phyloP scores from a whole-genome alignment of 2,113 vertebrate genomes.

The Noturus placidus region DNA sequence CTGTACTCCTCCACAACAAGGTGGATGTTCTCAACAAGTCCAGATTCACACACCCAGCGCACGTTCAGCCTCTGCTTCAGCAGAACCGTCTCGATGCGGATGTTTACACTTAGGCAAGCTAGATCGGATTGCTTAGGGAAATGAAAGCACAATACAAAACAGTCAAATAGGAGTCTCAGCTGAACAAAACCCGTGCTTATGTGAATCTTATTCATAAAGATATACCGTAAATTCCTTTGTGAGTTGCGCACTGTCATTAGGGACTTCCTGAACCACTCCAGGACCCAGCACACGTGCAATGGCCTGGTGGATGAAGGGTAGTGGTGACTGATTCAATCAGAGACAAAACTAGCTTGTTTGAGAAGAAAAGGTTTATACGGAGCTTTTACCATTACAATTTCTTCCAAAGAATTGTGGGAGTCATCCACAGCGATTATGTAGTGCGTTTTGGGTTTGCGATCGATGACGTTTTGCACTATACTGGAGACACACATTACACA shows the following conservation, averaged over 20 bases:
- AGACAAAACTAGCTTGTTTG: not conserved
- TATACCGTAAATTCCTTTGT: slow-evolving; percentile 78
- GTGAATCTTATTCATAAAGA: not conserved
- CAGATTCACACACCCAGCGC: slow-evolving; percentile 78
- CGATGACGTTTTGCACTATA: slow-evolving; percentile 84
- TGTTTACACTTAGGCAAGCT: slow-evolving; percentile 77
- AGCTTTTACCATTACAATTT: slow-evolving; percentile 80
- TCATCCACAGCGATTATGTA: slow-evolving; percentile 88
- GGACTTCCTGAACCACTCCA: slow-evolving; percentile 75
- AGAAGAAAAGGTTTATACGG: not conserved
- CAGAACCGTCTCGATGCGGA: slow-evolving; percentile 75
- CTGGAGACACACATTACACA: slow-evolving; percentile 66
- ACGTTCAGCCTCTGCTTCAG: slow-evolving; percentile 82
- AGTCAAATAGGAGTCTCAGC: not conserved
- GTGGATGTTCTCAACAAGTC: slow-evolving; percentile 83
- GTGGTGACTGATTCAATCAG: not conserved
- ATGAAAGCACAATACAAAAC: not conserved
- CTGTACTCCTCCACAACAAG: slow-evolving; percentile 82
- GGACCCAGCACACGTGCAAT: slow-evolving; percentile 82
- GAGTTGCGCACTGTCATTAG: slow-evolving; percentile 74
- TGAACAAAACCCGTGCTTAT: not conserved
- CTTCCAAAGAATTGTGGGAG: slow-evolving; percentile 77
- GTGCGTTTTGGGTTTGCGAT: slow-evolving; percentile 73
- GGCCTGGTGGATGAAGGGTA: slow-evolving; percentile 64
- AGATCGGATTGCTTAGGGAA: slow-evolving; percentile 75